Evolutionary conservation across 1,140 invertebrate species (phyloP).

Genomic region (Solenopsis fugax): DNA sequence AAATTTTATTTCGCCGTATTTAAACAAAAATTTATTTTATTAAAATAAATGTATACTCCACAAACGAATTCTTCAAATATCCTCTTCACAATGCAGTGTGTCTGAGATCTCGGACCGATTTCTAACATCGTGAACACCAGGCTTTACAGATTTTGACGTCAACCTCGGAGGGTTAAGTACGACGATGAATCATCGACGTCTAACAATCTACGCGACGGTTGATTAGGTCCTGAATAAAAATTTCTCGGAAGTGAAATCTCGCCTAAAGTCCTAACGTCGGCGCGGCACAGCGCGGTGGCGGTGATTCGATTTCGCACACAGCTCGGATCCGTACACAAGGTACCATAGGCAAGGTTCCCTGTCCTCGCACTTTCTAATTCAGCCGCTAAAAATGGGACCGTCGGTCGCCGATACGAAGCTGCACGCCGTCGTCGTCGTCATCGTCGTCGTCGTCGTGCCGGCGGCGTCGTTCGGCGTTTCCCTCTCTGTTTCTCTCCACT

Average conservation of each 20-base stretch:
- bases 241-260: slow-evolving; percentile 3
- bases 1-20: too few relatives aligned
- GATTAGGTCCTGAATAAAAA: not conserved
- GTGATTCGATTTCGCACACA: not conserved
- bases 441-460: slow-evolving; percentile 15
- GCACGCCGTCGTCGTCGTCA: not conserved
- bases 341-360: not conserved
- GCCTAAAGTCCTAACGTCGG: not conserved
- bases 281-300: not conserved
- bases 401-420: slow-evolving; percentile 46
- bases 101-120: too few relatives aligned
- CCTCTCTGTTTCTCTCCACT: slow-evolving; percentile 42
- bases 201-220: not conserved
- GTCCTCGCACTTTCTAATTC: slow-evolving; percentile 62
- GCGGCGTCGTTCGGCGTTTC: slow-evolving; percentile 31
- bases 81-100: too few relatives aligned
- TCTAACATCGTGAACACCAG: too few relatives aligned
- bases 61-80: too few relatives aligned
- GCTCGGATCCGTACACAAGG: not conserved
- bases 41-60: too few relatives aligned
- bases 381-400: slow-evolving; percentile 49
- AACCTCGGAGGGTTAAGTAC: not conserved
- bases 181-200: not conserved
- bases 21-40: too few relatives aligned
- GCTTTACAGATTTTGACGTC: too few relatives aligned